Base-by-base conservation (phyloP, 53 echinoderm and acorn worm species). In the Paelopatides confundens region DNA sequence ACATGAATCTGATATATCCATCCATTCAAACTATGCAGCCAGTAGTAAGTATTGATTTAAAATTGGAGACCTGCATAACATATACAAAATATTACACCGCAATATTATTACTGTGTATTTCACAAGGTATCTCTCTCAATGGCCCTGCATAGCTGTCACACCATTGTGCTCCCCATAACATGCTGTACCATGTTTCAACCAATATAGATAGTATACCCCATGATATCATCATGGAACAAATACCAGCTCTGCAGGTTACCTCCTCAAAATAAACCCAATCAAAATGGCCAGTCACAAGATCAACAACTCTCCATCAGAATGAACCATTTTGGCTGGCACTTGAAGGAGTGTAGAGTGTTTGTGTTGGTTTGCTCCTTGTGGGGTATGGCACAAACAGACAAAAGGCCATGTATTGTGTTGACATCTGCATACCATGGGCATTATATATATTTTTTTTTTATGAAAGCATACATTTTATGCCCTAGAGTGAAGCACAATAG, bases 311-410 rank as follows among this genome's bases (percentile, higher is more conserved):
- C n/a, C 4, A 21, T 58, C 24, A 6, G n/a, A 58, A 23, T 58
- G 58, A 53, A 58, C 15, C 21, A 23, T n/a, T 38, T 39, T 74
- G 43, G 8, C 74, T 74, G 69, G 69, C n/a, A 69, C 46, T n/a
- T 37, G 30, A 38, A 17, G 74, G 40, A 0, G 58, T 15, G 40
- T 38, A 35, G 31, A 39, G 40, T 46, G 31, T 39, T 74, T 40
- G 74, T 74, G 39, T 40, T 74, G 74, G 38, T 18, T 24, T 6
- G 28, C 74, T 43, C 46, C 74, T 27, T 39, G 74, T 74, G 74
- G 74, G 74, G 74, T 28, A 46, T 43, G 46, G n/a, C 39, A 74
- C 26, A n/a, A 35, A 35, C 74, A 39, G 74, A 74, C 74, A 68
- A 58, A 58, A 74, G 40, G 74, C 27, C 23, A 74, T 23, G 74